These are phyloP conservation scores for Corydoras maculifer DNA, from an alignment of 2,113 vertebrate species.

Conservation along the genomic window DNA sequence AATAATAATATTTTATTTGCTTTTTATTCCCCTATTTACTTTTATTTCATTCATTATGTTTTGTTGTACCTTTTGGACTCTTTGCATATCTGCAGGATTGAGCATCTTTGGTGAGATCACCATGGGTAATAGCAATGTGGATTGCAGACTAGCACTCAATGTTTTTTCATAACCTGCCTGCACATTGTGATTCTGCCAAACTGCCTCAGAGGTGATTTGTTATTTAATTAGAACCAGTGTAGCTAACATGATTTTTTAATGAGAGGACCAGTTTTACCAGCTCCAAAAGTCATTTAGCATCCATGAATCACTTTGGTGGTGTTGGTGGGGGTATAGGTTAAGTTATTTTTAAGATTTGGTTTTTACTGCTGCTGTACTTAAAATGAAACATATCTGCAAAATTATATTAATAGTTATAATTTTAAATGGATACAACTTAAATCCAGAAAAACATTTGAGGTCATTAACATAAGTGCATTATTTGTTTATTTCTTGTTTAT, in stretches of 20 bases:
- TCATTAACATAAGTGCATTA: too few species aligned
- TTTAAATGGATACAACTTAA: too few species aligned
- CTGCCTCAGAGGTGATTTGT: constrained; percentile 79
- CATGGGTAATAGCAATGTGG: constrained; percentile 25
- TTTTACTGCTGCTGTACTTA: constrained; percentile 50
- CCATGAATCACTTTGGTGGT: constrained; percentile 54
- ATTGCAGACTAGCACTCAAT: constrained; percentile 56
- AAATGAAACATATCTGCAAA: background rate
- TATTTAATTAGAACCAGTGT: constrained; percentile 86
- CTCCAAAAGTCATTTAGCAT: constrained; percentile 50
- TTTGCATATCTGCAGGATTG: constrained; percentile 64
- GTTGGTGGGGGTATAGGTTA: constrained; percentile 44
- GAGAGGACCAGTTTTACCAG: constrained; percentile 61
- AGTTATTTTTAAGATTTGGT: constrained; percentile 53
- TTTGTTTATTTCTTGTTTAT: too few species aligned
- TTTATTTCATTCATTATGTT: constrained; percentile 31
- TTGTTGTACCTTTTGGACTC: constrained; percentile 27
- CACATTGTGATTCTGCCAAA: constrained; percentile 69
- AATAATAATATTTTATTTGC: constrained; percentile 24
- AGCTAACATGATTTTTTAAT: constrained; percentile 71
- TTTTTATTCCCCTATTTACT: constrained; percentile 29
- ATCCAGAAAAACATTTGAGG: too few species aligned
- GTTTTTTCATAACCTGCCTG: constrained; percentile 78
- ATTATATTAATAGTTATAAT: too few species aligned
- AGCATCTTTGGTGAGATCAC: constrained; percentile 74